phyloP scores from a whole-genome alignment of 2,797 vertebrate genomes.

The Sebastes matsubarae region DNA sequence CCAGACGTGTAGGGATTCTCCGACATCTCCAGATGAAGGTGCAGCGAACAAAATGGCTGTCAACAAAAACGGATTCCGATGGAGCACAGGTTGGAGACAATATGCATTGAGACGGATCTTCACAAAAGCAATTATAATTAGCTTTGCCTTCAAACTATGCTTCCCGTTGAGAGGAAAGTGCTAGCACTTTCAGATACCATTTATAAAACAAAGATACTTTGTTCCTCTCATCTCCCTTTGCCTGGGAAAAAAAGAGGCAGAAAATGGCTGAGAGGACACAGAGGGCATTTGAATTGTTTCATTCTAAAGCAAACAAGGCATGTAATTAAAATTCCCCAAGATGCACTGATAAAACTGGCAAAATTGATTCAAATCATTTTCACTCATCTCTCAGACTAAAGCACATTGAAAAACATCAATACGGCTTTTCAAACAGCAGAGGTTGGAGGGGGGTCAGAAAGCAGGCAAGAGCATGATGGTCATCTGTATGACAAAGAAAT shows the following conservation, averaged over 20 bases:
- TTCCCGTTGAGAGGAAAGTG: conserved; percentile 57
- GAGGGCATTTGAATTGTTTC: conserved; percentile 76
- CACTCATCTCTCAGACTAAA: conserved; percentile 73
- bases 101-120: conserved; percentile 57
- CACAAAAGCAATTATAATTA: conserved; percentile 58
- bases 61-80: conserved; percentile 60
- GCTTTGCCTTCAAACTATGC: conserved; percentile 55
- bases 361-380: conserved; percentile 83
- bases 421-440: conserved; percentile 66
- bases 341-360: conserved; percentile 79
- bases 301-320: conserved; percentile 79
- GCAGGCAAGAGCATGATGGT: conserved; percentile 42
- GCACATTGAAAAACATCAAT: conserved; percentile 75
- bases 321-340: conserved; percentile 83
- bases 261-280: conserved; percentile 71
- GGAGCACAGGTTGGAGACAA: conserved; percentile 48
- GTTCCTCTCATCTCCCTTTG: conserved; percentile 49
- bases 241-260: conserved; percentile 40
- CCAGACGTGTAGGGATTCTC: conserved; percentile 96
- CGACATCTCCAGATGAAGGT: conserved; percentile 93
- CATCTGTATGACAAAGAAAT: conserved; percentile 35
- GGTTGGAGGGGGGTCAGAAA: conserved; percentile 36
- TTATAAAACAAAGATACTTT: conserved; percentile 71
- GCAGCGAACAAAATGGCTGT: conserved; percentile 95
- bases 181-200: conserved; percentile 64